Conservation (phyloP, 1,140 invertebrate species). For the Kradibia gibbosae region DNA sequence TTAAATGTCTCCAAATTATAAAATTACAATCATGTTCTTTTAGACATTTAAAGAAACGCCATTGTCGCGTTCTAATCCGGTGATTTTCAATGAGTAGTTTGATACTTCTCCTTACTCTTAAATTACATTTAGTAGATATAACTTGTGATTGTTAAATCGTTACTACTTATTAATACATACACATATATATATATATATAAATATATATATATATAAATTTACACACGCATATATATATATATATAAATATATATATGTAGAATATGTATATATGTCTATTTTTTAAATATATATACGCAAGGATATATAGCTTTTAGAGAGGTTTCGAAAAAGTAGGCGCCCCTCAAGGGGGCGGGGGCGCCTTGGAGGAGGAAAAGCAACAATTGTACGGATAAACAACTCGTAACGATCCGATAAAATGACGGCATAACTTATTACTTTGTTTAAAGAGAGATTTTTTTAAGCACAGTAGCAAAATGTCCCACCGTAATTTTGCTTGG, state of each 20-base stretch:
- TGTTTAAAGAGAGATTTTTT: not conserved
- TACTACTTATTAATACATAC: constrained; percentile 37
- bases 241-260: constrained; percentile 30
- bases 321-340: constrained; percentile 18
- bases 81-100: constrained; percentile 2
- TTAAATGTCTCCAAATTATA: not conserved
- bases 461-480: constrained; percentile 24
- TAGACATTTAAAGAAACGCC: constrained; percentile 2
- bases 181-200: constrained; percentile 31
- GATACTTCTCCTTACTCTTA: constrained; percentile 10
- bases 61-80: not conserved
- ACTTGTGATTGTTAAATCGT: constrained; percentile 41
- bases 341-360: constrained; percentile 48
- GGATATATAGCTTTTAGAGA: constrained; percentile 8
- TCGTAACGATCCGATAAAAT: not conserved
- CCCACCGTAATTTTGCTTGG: constrained; percentile 31
- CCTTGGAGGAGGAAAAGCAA: not conserved
- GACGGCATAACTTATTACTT: not conserved
- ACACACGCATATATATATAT: constrained; percentile 21
- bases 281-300: constrained; percentile 40
- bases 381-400: not conserved
- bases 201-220: no score
- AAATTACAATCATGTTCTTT: not conserved
- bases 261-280: constrained; percentile 46
- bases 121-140: constrained; percentile 43